A percentile compares a stretch with the other conserved stretches of the same genome.
Conservation (phyloP, 2,797 vertebrate genomes). For the Halcyon smyrnensis region DNA sequence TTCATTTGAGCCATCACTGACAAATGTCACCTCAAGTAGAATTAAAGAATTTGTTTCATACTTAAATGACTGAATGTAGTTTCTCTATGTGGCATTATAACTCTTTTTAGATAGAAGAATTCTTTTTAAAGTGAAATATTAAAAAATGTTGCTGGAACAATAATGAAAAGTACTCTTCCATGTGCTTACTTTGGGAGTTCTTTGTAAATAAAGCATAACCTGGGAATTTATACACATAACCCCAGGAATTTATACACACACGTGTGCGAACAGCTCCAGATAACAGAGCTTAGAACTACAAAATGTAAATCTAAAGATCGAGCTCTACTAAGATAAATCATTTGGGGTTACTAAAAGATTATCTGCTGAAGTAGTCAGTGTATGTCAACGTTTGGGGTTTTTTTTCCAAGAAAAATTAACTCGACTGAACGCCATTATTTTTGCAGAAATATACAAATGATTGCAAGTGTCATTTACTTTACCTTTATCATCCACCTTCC, state of each 20-base stretch:
- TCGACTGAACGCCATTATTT: background rate
- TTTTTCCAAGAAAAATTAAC: background rate
- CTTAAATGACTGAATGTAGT: background rate
- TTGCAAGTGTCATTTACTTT: fast-evolving
- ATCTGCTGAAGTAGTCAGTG: background rate
- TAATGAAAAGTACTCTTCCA: background rate
- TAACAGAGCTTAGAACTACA: background rate
- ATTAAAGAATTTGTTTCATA: background rate
- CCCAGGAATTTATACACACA: background rate
- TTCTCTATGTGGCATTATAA: background rate
- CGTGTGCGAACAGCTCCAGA: background rate
- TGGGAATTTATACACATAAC: background rate
- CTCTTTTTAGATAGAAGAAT: background rate
- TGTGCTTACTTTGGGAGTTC: background rate
- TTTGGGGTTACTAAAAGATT: background rate
- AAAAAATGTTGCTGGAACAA: background rate
- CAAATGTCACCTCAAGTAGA: background rate
- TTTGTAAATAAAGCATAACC: background rate
- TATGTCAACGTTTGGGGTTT: background rate
- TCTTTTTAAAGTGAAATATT: background rate
- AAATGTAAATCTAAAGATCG: background rate
- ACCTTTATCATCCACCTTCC: background rate
- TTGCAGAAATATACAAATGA: background rate
- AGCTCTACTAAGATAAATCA: background rate
- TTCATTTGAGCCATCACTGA: background rate